A percentile compares a stretch with the other conserved stretches of the same genome.
phyloP scores from a whole-genome alignment of 2,113 vertebrate species.

The Tachuris rubrigastra region DNA sequence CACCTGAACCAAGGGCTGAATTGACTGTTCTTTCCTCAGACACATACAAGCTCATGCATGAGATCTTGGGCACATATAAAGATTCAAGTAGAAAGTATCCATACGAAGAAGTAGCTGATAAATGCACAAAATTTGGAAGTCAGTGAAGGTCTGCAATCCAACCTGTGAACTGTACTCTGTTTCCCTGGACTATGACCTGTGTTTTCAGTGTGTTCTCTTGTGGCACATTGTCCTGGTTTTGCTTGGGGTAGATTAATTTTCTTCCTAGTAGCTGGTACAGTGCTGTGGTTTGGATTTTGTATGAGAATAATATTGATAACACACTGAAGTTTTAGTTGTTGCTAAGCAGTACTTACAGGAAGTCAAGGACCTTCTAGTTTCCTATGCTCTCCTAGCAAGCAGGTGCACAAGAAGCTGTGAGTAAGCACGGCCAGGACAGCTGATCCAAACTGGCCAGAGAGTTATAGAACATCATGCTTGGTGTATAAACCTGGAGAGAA shows the following conservation, averaged over 20 bases:
- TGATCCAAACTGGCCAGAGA: background rate
- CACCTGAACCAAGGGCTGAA: background rate
- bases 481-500: background rate
- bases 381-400: background rate
- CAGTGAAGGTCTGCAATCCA: background rate
- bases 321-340: background rate
- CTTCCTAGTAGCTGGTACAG: background rate
- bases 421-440: background rate
- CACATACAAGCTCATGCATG: background rate
- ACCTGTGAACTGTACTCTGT: background rate
- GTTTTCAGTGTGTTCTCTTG: background rate
- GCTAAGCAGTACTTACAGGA: background rate
- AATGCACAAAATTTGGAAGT: fast-evolving
- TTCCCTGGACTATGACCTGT: background rate
- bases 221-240: background rate
- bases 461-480: background rate
- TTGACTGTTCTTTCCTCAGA: background rate
- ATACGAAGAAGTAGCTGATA: background rate
- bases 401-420: background rate
- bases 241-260: background rate
- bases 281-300: background rate
- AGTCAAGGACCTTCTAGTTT: background rate
- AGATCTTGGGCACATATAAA: background rate
- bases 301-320: background rate
- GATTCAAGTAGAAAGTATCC: background rate